These are phyloP conservation scores for Periophthalmodon schlosseri DNA, from an alignment of 2,113 vertebrate genomes.

Conservation along the genomic window DNA sequence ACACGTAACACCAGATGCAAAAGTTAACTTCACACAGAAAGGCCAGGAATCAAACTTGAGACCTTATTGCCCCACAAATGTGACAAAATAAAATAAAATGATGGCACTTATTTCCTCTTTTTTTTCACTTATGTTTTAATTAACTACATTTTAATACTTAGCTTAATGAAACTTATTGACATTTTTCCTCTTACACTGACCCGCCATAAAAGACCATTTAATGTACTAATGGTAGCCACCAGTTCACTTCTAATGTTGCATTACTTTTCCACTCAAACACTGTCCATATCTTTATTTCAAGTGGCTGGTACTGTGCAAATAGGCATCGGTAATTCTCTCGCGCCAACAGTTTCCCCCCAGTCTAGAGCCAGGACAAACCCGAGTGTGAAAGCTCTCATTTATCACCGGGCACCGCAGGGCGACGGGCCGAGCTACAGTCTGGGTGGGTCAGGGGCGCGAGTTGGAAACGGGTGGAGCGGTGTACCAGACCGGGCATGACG, in stretches of 20 bases:
- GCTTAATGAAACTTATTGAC: too few species aligned
- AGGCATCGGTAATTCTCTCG: conserved; percentile 79
- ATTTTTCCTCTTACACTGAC: not conserved
- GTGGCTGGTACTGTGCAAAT: conserved; percentile 42
- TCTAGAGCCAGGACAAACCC: conserved; percentile 83
- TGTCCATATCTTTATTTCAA: conserved; percentile 30
- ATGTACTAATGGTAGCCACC: not conserved
- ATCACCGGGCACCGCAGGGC: conserved; percentile 69
- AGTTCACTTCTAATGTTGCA: conserved; percentile 4
- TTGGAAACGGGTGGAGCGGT: conserved; percentile 29
- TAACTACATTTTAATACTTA: not conserved
- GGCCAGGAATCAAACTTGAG: too few species aligned
- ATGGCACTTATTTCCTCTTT: not conserved
- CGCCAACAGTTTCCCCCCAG: conserved; percentile 64
- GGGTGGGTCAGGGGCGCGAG: conserved; percentile 19
- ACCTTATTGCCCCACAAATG: not conserved
- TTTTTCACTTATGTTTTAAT: not conserved
- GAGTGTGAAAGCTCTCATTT: conserved; percentile 84
- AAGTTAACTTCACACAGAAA: too few species aligned
- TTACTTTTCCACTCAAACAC: conserved; percentile 9
- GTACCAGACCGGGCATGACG: conserved; percentile 14
- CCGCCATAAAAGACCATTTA: not conserved
- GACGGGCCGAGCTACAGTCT: conserved; percentile 29
- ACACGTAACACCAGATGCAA: too few species aligned
- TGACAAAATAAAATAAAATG: not conserved